Conservation (phyloP, 2,888 invertebrate genomes). For the Rhorus exstirpatorius region DNA sequence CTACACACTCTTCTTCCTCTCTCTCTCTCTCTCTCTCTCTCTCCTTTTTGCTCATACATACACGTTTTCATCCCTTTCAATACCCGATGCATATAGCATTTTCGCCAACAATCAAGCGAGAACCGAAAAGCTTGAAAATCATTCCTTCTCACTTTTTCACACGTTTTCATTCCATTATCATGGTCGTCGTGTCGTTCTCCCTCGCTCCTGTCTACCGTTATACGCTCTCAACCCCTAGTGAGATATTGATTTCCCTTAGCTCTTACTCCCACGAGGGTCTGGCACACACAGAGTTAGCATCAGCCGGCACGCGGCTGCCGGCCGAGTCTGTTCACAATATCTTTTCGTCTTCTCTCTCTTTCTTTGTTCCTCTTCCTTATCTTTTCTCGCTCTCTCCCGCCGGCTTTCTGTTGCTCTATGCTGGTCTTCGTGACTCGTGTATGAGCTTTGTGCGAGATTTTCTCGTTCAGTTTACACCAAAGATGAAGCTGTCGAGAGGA, state of each 20-base stretch:
- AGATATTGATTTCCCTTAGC: conserved; percentile 86
- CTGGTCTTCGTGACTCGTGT: conserved; percentile 50
- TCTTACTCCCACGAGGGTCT: conserved; percentile 84
- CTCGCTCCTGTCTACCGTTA: conserved; percentile 62
- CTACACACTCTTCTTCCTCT: conserved; percentile 15
- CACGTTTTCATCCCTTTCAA: conserved; percentile 24
- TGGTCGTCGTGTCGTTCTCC: conserved; percentile 71
- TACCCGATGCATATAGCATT: conserved; percentile 22
- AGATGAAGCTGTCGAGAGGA: conserved; percentile 33
- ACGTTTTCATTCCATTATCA: conserved; percentile 69
- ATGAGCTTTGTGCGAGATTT: conserved; percentile 36
- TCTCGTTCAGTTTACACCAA: conserved; percentile 24
- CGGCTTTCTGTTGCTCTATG: background rate
- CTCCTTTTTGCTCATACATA: background rate
- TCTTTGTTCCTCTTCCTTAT: conserved; percentile 35
- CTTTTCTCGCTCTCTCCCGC: conserved; percentile 17
- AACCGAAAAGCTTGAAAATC: conserved; percentile 48
- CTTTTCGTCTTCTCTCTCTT: conserved; percentile 44
- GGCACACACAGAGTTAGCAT: conserved; percentile 73
- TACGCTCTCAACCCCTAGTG: conserved; percentile 82
- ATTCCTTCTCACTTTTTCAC: conserved; percentile 60
- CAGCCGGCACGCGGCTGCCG: conserved; percentile 75
- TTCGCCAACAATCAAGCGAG: conserved; percentile 48
- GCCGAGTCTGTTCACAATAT: conserved; percentile 68
- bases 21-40: conserved; percentile 15